Evolutionary conservation across 2,113 vertebrate genomes (phyloP).

Genomic region (Sigmodon hispidus): DNA sequence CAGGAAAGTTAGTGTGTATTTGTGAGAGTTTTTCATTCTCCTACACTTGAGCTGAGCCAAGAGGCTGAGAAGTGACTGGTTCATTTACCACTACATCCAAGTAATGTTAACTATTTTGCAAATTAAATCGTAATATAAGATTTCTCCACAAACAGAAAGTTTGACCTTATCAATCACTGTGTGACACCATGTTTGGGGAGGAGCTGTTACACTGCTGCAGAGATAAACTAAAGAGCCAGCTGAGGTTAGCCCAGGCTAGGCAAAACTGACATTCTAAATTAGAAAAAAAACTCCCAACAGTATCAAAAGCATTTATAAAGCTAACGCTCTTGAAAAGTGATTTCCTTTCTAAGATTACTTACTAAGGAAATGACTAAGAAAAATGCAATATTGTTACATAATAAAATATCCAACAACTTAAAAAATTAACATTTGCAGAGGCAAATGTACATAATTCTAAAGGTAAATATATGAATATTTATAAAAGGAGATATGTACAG

Average conservation of each 20-base stretch:
- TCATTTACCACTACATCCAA: conserved; percentile 13
- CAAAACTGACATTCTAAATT: conserved; percentile 22
- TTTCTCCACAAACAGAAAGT: not conserved
- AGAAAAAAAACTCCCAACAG: not conserved
- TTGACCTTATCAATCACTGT: not conserved
- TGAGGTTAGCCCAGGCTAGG: not conserved
- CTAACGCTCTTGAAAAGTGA: not conserved
- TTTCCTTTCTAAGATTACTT: conserved; percentile 45
- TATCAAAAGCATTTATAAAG: conserved; percentile 28
- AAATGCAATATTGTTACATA: not conserved
- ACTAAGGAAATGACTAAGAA: conserved; percentile 37
- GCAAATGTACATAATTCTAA: not conserved
- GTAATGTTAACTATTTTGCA: not conserved
- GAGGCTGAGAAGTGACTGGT: not conserved
- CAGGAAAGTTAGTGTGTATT: not conserved
- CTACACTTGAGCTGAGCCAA: not conserved
- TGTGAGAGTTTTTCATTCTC: not conserved
- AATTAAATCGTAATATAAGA: not conserved
- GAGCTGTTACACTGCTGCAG: not conserved
- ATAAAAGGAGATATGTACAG: not conserved
- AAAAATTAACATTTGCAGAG: not conserved
- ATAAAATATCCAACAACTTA: not conserved
- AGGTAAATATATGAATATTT: not conserved
- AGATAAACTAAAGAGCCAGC: not conserved
- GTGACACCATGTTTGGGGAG: not conserved